A percentile compares a stretch with the other conserved stretches of the same genome.
Conservation (phyloP, 2,113 vertebrate genomes). For the Miniopterus natalensis region DNA sequence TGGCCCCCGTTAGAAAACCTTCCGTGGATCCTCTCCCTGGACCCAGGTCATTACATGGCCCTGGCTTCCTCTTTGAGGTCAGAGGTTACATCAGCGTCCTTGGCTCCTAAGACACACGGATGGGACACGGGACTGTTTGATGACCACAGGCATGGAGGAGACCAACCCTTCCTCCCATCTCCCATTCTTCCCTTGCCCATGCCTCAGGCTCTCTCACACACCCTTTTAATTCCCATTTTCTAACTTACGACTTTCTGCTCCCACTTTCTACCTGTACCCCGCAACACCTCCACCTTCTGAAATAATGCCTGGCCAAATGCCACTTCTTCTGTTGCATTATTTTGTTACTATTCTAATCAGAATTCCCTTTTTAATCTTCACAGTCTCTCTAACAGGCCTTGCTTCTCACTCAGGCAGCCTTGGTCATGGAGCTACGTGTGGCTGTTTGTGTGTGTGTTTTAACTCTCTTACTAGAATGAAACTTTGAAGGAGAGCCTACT, state of each 20-base stretch:
- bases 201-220: neutral
- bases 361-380: neutral
- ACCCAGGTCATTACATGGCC: neutral
- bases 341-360: neutral
- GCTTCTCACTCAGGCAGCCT: too few relatives aligned
- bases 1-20: neutral
- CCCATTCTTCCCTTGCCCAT: rapidly evolving
- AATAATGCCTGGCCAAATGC: neutral
- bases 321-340: neutral
- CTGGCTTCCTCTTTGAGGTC: neutral
- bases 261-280: neutral
- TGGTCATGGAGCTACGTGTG: neutral
- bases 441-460: too few relatives aligned
- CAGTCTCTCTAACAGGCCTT: neutral
- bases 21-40: neutral
- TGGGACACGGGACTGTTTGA: rapidly evolving
- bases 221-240: neutral
- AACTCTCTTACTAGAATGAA: neutral
- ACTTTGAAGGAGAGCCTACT: neutral
- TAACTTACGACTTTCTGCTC: neutral
- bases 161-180: neutral
- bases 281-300: neutral
- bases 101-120: neutral
- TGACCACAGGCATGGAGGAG: rapidly evolving
- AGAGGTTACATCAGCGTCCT: neutral